A percentile compares a stretch with the other conserved stretches of the same genome.
Conservation (phyloP, 2,113 vertebrate species). For the Microcebus tavaratra region DNA sequence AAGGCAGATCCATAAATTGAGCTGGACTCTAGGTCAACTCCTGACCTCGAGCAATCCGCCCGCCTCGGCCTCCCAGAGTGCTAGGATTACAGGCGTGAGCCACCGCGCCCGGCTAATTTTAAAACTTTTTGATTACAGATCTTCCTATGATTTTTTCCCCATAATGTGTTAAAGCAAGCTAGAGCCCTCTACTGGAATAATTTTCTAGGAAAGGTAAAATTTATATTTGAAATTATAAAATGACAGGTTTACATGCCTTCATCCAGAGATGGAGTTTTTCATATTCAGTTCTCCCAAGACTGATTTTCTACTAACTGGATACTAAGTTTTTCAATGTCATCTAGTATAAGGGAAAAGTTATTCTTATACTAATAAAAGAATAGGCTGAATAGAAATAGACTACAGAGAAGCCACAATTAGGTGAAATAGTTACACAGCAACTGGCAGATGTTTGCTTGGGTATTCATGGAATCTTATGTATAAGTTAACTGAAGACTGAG, state of each 20-base stretch:
- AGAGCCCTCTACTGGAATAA: conserved; percentile 51
- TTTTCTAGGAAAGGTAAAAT: conserved; percentile 14
- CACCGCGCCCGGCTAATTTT: too few relatives aligned
- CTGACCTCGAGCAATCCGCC: too few relatives aligned
- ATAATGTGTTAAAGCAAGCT: conserved; percentile 14
- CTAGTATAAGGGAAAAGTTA: not conserved
- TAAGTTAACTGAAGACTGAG: not conserved
- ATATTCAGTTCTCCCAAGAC: not conserved
- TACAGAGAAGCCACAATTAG: not conserved
- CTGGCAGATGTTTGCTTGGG: not conserved
- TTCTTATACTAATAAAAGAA: not conserved
- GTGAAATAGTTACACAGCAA: not conserved
- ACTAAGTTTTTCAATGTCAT: not conserved
- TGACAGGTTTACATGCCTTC: not conserved
- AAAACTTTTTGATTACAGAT: conserved; percentile 10
- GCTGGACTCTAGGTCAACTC: not conserved
- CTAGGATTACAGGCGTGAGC: too few relatives aligned
- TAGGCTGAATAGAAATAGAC: not conserved
- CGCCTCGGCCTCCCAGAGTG: too few relatives aligned
- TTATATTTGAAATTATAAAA: conserved; percentile 47
- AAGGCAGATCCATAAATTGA: not conserved
- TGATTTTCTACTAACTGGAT: not conserved
- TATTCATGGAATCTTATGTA: not conserved
- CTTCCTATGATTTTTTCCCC: not conserved
- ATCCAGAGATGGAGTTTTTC: not conserved